Conservation (phyloP, 2,113 vertebrate genomes). For the Pseudopipra pipra region DNA sequence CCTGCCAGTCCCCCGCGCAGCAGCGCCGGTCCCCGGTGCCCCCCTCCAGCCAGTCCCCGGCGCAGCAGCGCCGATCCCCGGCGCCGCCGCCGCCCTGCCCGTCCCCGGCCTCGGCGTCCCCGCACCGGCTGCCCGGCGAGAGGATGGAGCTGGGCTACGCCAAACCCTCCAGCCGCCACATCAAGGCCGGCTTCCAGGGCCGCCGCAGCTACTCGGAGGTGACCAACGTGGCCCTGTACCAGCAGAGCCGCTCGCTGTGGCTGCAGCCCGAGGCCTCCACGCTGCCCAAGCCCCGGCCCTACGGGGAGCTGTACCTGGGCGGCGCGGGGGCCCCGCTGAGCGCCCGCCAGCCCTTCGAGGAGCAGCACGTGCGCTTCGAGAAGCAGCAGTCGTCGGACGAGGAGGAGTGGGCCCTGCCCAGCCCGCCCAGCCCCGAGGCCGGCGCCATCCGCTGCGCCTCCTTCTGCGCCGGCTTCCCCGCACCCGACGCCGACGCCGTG, state of each 20-base stretch:
- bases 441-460: conserved; percentile 87
- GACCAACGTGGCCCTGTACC: conserved; percentile 86
- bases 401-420: conserved; percentile 91
- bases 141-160: conserved; percentile 85
- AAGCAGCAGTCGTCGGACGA: conserved; percentile 93
- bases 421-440: conserved; percentile 81
- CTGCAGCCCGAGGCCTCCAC: conserved; percentile 88
- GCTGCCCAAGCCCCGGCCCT: conserved; percentile 90
- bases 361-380: conserved; percentile 88
- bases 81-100: conserved; percentile 71
- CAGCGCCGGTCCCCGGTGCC: conserved; percentile 69
- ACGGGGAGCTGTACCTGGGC: conserved; percentile 81
- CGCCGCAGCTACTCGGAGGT: conserved; percentile 95
- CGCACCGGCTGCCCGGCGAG: conserved; percentile 81
- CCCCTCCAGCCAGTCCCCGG: conserved; percentile 77
- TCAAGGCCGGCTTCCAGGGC: conserved; percentile 92
- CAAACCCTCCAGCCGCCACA: conserved; percentile 87
- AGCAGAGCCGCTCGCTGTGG: conserved; percentile 83
- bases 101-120: conserved; percentile 80
- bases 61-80: conserved; percentile 86
- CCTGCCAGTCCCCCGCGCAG: conserved; percentile 64
- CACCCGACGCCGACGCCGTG: conserved; percentile 77
- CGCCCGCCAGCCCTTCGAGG: conserved; percentile 87
- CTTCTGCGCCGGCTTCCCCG: conserved; percentile 90
- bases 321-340: conserved; percentile 77